Evolutionary conservation across 2,113 vertebrate genomes (phyloP).

Genomic region (Tichodroma muraria): DNA sequence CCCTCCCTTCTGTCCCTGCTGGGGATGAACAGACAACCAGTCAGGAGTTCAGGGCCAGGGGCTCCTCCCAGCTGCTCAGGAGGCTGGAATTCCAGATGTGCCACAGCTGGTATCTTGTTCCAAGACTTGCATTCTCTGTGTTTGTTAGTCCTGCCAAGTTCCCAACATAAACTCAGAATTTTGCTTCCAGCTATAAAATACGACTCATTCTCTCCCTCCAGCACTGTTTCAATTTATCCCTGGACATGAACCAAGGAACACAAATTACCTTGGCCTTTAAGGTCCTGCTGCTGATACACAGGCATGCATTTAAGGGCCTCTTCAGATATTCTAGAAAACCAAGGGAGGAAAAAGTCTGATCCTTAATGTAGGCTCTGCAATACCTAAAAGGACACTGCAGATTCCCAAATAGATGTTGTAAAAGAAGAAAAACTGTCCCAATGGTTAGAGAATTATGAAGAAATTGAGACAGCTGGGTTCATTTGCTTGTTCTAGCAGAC

Average conservation of each 20-base stretch:
- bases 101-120: not conserved
- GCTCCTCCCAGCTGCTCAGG: not conserved
- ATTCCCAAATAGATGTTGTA: not conserved
- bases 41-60: not conserved
- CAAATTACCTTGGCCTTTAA: not conserved
- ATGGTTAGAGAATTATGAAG: not conserved
- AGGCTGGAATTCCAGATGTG: not conserved
- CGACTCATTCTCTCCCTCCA: not conserved
- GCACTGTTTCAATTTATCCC: not conserved
- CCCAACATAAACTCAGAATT: not conserved
- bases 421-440: not conserved
- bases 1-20: not conserved
- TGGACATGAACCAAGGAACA: not conserved
- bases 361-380: not conserved
- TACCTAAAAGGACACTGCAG: not conserved
- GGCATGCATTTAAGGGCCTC: not conserved
- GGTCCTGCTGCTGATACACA: not conserved
- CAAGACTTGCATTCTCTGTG: not conserved
- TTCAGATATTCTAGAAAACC: not conserved
- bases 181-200: not conserved
- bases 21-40: fast-evolving
- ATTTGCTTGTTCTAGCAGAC: not conserved
- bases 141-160: not conserved
- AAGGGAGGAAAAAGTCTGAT: not conserved
- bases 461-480: not conserved